Evolutionary conservation across 2,113 vertebrate species (phyloP).

Genomic region (Ophthalmolycus amberensis): DNA sequence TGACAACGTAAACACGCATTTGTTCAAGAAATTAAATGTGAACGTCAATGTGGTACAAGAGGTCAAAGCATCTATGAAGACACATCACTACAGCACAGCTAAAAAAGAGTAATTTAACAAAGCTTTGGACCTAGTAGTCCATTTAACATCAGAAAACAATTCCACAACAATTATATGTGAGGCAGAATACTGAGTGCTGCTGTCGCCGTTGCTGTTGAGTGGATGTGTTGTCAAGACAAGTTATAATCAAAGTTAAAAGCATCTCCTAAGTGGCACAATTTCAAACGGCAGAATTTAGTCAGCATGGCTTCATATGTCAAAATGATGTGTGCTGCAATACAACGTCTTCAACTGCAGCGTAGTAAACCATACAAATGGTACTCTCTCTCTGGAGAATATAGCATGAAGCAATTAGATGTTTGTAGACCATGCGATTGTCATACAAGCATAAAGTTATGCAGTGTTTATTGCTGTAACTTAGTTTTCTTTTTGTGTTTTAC

Average conservation of each 20-base stretch:
- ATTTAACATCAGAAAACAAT: not conserved
- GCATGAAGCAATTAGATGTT: constrained; percentile 38
- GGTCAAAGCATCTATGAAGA: no score
- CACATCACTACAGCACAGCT: no score
- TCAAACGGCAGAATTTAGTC: constrained; percentile 5
- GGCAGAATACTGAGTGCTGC: not conserved
- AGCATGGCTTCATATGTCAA: constrained; percentile 24
- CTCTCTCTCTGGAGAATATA: not conserved
- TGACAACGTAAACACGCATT: not conserved
- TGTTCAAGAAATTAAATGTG: not conserved
- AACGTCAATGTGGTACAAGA: not conserved
- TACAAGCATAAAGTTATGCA: no score
- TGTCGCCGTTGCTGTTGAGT: not conserved
- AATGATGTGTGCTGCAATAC: constrained; percentile 13
- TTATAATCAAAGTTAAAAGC: constrained; percentile 30
- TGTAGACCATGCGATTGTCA: no score
- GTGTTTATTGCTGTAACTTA: no score
- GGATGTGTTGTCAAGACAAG: constrained; percentile 9
- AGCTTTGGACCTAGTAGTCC: not conserved
- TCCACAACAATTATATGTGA: not conserved
- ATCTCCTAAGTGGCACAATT: constrained; percentile 8
- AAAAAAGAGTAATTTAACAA: not conserved
- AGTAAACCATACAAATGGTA: constrained; percentile 19
- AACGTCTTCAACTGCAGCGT: not conserved
- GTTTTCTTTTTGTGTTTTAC: no score